phyloP scores from a whole-genome alignment of 2,888 invertebrate species.

The Oscheius sp. region DNA sequence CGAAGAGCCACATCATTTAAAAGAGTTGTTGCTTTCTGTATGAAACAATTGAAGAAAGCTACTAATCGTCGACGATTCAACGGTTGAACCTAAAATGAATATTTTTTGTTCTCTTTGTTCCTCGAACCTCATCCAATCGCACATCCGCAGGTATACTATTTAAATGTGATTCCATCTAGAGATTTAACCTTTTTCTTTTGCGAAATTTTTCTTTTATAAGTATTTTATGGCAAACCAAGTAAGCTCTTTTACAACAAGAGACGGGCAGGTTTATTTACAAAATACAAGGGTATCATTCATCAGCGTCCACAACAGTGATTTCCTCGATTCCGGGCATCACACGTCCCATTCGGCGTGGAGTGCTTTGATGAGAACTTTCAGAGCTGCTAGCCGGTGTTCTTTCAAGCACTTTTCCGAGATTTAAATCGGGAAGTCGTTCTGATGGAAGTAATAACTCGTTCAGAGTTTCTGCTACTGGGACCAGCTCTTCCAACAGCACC shows the following conservation, averaged over 20 bases:
- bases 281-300: neutral
- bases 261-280: neutral
- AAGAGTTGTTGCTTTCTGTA: constrained; percentile 37
- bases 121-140: constrained; percentile 32
- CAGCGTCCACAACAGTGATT: constrained; percentile 41
- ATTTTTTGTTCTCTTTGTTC: neutral
- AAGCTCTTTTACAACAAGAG: neutral
- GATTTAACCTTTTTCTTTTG: too few relatives aligned
- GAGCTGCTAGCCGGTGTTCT: constrained; percentile 38
- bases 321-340: constrained; percentile 43
- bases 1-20: constrained; percentile 37
- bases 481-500: constrained; percentile 54
- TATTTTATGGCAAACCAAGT: too few relatives aligned
- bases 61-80: constrained; percentile 44
- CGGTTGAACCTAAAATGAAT: constrained; percentile 36
- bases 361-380: constrained; percentile 44
- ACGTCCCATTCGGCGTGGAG: constrained; percentile 35
- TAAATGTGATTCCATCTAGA: constrained; percentile 36
- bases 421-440: constrained; percentile 58
- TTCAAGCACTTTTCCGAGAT: constrained; percentile 42
- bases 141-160: constrained; percentile 47
- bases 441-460: constrained; percentile 59
- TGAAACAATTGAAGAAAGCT: constrained; percentile 46
- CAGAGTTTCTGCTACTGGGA: constrained; percentile 52
- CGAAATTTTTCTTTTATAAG: too few relatives aligned